Evolutionary conservation across 2,888 invertebrate species (phyloP), one percentile per base, ranked within the genome.

Genomic region (Diaperis boleti): DNA sequence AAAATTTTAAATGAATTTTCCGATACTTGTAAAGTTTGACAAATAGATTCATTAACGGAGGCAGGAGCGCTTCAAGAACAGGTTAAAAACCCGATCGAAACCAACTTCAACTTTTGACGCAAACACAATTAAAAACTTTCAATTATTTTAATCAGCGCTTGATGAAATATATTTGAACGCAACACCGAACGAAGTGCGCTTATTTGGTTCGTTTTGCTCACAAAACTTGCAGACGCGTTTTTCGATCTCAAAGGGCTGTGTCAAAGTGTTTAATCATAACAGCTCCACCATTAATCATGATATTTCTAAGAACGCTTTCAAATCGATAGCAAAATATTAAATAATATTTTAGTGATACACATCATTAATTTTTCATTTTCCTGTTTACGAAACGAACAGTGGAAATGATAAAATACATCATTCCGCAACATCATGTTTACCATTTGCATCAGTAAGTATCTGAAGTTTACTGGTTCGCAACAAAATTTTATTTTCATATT

Each of bases 41-140:
- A 67, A 67, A 67, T 60, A 67, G 59, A 67, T 65, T 67, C 67
- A 67, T 67, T 67, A 67, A 65, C 59, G 64, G 33, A 62, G 62
- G 37, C 62, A 62, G 39, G 50, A 39, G 54, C 49, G 56, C 42
- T 62, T 62, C 62, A 41, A 59, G 57, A 54, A 59, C 64, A 67
- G 62, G 67, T 65, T 67, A 65, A 65, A 67, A 65, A 67, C 62
- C 60, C 50, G 62, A 62, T 64, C 57, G 49, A 54, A 59, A 50
- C 59, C 59, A 55, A 59, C 47, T 64, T 62, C 56, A 67, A 67
- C 62, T 67, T 65, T 63, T 63, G 60, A 62, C 60, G 65, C 52
- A 57, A 67, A 67, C 54, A 66, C 60, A 67, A 67, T 67, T 67
- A 67, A 67, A 67, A 67, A 66, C 62, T 66, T 64, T 66, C 59